A percentile compares a stretch with the other conserved stretches of the same genome.
Conservation (phyloP, 2,888 invertebrate genomes). For the Hydroisotoma schaefferi region DNA sequence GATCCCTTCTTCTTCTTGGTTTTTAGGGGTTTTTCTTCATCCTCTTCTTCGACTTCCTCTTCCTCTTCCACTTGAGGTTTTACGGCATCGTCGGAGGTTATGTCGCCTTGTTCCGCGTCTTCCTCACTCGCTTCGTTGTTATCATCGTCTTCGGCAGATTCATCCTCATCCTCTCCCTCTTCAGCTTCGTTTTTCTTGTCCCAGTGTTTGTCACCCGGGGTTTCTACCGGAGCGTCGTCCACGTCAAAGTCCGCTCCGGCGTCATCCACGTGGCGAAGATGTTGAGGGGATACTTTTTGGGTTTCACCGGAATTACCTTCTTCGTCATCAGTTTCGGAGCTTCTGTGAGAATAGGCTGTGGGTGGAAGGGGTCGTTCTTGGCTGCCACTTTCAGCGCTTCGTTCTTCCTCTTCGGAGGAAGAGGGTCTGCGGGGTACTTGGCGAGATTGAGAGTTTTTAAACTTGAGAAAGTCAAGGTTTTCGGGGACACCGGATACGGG, state of each 20-base stretch:
- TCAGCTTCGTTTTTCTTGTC: constrained; percentile 20
- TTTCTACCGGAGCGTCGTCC: constrained; percentile 8
- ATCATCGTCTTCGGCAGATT: background rate
- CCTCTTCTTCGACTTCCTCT: constrained; percentile 7
- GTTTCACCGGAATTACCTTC: constrained; percentile 11
- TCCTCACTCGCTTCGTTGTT: constrained; percentile 9
- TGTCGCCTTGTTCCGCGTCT: constrained; percentile 14
- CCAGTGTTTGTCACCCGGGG: constrained; percentile 7
- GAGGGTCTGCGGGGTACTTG: background rate
- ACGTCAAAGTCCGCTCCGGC: constrained; percentile 10
- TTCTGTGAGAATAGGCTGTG: constrained; percentile 14
- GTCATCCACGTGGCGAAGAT: constrained; percentile 11
- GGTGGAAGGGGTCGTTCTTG: constrained; percentile 16
- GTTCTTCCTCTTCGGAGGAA: constrained; percentile 27
- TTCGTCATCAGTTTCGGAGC: constrained; percentile 8
- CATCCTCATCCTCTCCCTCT: constrained; percentile 23
- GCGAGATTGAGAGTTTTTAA: background rate
- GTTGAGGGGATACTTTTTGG: too few relatives aligned
- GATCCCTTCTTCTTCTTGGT: constrained; percentile 1
- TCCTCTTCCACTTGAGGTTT: constrained; percentile 19
- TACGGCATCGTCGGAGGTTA: constrained; percentile 8
- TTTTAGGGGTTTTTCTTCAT: background rate
- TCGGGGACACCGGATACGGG: constrained; percentile 15
- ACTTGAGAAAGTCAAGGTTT: constrained; percentile 20
- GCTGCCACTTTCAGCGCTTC: constrained; percentile 19